A percentile compares a stretch with the other conserved stretches of the same genome.
Evolutionary conservation across 2,888 invertebrate genomes (phyloP).

Genomic region (Pantelozetes paolii): DNA sequence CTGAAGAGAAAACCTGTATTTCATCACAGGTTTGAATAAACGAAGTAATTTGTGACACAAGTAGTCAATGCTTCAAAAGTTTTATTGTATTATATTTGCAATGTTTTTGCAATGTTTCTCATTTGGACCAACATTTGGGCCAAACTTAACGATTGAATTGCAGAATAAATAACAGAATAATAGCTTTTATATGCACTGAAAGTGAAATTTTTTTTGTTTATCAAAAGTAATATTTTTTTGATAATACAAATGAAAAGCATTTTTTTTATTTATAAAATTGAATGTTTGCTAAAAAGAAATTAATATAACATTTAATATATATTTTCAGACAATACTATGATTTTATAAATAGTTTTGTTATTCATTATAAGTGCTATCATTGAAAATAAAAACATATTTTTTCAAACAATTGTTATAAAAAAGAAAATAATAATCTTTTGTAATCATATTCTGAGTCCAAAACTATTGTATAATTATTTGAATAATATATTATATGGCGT

Average conservation of each 20-base stretch:
- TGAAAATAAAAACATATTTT: constrained; percentile 10
- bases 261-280: background rate
- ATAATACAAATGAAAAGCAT: background rate
- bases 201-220: constrained; percentile 12
- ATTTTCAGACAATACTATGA: background rate
- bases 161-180: constrained; percentile 12
- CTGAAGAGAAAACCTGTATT: constrained; percentile 23
- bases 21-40: background rate
- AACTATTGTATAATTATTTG: constrained; percentile 12
- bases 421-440: background rate
- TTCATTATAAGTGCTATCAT: constrained; percentile 16
- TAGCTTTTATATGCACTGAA: constrained; percentile 12
- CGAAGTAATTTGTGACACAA: constrained; percentile 13
- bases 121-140: too few species aligned
- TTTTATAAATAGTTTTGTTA: constrained; percentile 24
- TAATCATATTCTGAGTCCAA: background rate
- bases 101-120: too few species aligned
- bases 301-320: constrained; percentile 7
- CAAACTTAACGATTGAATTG: constrained; percentile 32
- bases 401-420: background rate
- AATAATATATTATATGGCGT: background rate
- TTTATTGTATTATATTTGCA: background rate
- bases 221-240: background rate
- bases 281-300: constrained; percentile 26
- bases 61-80: constrained; percentile 13